phyloP scores from a whole-genome alignment of 2,888 invertebrate genomes.

The Melieria picta region DNA sequence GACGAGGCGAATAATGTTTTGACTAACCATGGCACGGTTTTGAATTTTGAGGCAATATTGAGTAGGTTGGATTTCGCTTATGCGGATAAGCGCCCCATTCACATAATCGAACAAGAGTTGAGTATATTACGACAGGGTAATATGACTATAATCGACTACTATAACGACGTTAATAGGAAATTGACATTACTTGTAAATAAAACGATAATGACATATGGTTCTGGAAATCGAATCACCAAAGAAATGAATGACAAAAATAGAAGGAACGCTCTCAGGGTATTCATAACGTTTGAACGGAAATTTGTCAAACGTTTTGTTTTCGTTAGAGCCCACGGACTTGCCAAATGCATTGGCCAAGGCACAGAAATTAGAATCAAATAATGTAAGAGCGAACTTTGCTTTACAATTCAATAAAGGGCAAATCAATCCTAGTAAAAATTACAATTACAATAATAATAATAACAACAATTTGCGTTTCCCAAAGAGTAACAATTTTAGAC shows the following conservation, averaged over 20 bases:
- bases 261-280: slow-evolving; percentile 24
- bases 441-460: not conserved
- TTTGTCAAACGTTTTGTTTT: slow-evolving; percentile 30
- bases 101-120: slow-evolving; percentile 36
- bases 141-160: slow-evolving; percentile 25
- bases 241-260: slow-evolving; percentile 29
- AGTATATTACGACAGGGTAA: slow-evolving; percentile 32
- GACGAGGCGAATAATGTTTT: slow-evolving; percentile 17
- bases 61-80: slow-evolving; percentile 32
- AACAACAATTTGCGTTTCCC: too few relatives aligned
- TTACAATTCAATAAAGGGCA: not conserved
- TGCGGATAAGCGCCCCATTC: slow-evolving; percentile 31
- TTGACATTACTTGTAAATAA: slow-evolving; percentile 21
- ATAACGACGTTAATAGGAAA: slow-evolving; percentile 29
- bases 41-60: slow-evolving; percentile 36
- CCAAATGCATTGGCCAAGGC: slow-evolving; percentile 30
- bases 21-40: slow-evolving; percentile 32
- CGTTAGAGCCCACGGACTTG: slow-evolving; percentile 29
- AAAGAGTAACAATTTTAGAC: not conserved
- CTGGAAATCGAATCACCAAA: not conserved
- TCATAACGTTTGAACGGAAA: slow-evolving; percentile 18
- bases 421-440: not conserved
- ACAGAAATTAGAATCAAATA: slow-evolving; percentile 24
- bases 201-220: slow-evolving; percentile 25
- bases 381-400: slow-evolving; percentile 10